Evolutionary conservation across 2,888 invertebrate genomes (phyloP).

Genomic region (Tenthredo amoena): DNA sequence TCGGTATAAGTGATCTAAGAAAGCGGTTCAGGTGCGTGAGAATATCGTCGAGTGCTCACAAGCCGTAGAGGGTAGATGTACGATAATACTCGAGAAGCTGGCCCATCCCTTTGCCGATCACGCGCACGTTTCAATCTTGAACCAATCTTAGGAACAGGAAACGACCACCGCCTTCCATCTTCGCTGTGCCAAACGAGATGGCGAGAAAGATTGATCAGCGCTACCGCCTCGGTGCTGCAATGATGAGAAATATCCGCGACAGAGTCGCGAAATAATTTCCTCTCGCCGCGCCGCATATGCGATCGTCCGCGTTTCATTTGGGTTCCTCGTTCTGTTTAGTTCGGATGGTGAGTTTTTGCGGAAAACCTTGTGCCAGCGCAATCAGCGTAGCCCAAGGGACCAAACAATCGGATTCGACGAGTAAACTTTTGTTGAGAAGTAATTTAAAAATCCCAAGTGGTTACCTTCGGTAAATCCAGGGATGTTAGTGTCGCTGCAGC

Average conservation of each 20-base stretch:
- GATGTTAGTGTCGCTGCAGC: slow-evolving; percentile 20
- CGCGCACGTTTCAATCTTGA: slow-evolving; percentile 41
- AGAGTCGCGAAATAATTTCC: slow-evolving; percentile 29
- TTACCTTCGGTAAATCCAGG: slow-evolving; percentile 15
- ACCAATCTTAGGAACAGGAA: slow-evolving; percentile 38
- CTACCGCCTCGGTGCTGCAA: neutral
- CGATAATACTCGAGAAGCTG: slow-evolving; percentile 6
- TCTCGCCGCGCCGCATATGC: neutral
- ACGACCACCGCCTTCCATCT: slow-evolving; percentile 38
- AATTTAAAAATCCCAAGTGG: slow-evolving; percentile 34
- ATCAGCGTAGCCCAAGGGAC: slow-evolving; percentile 13
- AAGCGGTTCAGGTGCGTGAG: slow-evolving; percentile 20
- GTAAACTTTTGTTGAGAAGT: slow-evolving; percentile 31
- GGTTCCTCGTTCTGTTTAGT: neutral
- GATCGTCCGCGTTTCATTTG: slow-evolving; percentile 15
- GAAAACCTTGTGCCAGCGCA: neutral
- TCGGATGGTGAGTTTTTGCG: neutral
- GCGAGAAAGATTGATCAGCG: slow-evolving; percentile 37
- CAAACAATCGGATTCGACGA: slow-evolving; percentile 30
- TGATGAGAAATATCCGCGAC: slow-evolving; percentile 29
- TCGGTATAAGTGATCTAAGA: neutral
- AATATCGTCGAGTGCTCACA: slow-evolving; percentile 27
- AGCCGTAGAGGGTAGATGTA: slow-evolving; percentile 14
- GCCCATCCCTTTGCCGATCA: slow-evolving; percentile 36
- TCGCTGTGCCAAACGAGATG: slow-evolving; percentile 8